Percentiles rank a stretch among this genome's conserved stretches.
Conservation (phyloP, 2,113 vertebrate species). For the Danio rerio region DNA sequence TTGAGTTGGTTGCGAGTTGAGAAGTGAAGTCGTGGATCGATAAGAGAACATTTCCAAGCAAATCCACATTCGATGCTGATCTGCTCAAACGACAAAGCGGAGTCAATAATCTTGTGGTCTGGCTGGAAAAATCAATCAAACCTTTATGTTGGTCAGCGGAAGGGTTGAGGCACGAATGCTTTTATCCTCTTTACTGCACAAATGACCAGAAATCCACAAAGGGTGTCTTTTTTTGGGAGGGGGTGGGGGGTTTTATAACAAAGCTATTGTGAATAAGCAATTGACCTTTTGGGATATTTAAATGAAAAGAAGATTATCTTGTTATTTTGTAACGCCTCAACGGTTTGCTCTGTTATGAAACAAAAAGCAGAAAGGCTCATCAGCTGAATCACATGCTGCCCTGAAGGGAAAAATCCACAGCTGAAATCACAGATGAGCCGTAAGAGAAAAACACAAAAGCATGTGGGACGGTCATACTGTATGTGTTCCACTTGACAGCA, state of each 20-base stretch:
- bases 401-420: background rate
- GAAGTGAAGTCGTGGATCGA: constrained; percentile 10
- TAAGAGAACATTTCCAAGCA: constrained; percentile 5
- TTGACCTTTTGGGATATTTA: background rate
- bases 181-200: background rate
- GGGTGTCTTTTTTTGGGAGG: background rate
- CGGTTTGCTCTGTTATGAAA: background rate
- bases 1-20: background rate
- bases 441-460: background rate
- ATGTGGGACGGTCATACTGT: background rate
- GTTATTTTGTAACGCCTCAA: constrained; percentile 8
- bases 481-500: background rate
- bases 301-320: background rate
- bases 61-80: constrained; percentile 32
- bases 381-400: background rate
- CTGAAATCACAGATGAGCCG: background rate
- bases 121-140: background rate
- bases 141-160: background rate
- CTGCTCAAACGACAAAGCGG: constrained; percentile 4
- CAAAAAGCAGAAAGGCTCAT: background rate
- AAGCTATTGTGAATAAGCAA: background rate
- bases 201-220: background rate
- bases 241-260: background rate
- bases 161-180: background rate
- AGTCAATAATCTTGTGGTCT: constrained; percentile 20